These are phyloP conservation scores for Crossocerus cetratus DNA, from an alignment of 2,888 invertebrate genomes.

Conservation along the genomic window DNA sequence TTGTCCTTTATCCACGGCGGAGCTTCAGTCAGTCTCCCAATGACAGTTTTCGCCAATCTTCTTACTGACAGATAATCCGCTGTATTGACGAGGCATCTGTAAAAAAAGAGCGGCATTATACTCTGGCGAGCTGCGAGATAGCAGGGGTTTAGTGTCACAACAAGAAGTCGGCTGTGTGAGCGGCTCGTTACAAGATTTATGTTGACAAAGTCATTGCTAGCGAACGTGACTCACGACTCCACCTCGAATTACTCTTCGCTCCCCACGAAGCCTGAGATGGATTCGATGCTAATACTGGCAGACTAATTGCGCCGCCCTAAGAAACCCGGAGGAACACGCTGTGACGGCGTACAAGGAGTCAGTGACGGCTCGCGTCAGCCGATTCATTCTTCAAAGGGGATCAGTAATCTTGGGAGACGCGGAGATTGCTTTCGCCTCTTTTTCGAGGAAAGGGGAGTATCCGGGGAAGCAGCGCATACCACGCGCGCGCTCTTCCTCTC, in stretches of 20 bases:
- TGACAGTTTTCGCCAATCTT: neutral
- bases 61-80: too few relatives aligned
- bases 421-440: conserved; percentile 8
- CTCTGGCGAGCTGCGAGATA: too few relatives aligned
- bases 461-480: neutral
- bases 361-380: conserved; percentile 22
- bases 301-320: conserved; percentile 64
- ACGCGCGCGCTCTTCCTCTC: too few relatives aligned
- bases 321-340: conserved; percentile 31
- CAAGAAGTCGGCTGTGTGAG: neutral
- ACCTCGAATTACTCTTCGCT: neutral
- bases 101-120: too few relatives aligned
- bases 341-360: conserved; percentile 25
- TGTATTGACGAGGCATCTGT: too few relatives aligned
- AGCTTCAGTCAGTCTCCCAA: conserved; percentile 12
- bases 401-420: conserved; percentile 1
- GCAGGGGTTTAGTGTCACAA: too few relatives aligned
- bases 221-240: neutral
- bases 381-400: conserved; percentile 22
- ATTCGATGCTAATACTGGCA: conserved; percentile 67
- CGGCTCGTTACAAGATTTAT: neutral
- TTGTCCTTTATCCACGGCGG: neutral
- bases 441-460: neutral
- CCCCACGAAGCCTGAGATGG: conserved; percentile 56
- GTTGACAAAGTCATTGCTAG: neutral